phyloP scores from a whole-genome alignment of 2,113 vertebrate species.

The Coptodon bakossiorum region DNA sequence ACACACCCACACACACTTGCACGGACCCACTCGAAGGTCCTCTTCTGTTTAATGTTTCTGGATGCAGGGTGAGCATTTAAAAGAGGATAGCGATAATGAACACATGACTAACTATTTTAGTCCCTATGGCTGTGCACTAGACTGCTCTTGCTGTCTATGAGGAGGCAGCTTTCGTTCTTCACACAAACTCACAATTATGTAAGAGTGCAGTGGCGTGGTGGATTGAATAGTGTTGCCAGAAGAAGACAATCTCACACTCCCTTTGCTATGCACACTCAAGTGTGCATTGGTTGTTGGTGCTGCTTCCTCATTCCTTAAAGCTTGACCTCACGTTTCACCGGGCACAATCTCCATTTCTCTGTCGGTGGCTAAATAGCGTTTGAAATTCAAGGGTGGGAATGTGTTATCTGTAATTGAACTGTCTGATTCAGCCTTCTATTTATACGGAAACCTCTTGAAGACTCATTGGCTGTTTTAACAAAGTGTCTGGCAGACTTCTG shows the following conservation, averaged over 20 bases:
- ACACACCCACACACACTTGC: background rate
- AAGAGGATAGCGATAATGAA: constrained; percentile 36
- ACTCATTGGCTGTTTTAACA: constrained; percentile 19
- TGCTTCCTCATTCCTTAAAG: background rate
- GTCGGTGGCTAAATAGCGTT: background rate
- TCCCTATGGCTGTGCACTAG: constrained; percentile 20
- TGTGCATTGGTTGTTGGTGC: background rate
- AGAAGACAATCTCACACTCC: background rate
- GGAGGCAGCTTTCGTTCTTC: constrained; percentile 20
- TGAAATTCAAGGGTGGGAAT: constrained; percentile 11
- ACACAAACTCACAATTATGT: constrained; percentile 35
- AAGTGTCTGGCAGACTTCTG: background rate
- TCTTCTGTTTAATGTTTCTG: constrained; percentile 37
- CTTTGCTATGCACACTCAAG: background rate
- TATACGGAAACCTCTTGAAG: constrained; percentile 10
- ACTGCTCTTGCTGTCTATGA: constrained; percentile 21
- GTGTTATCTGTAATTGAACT: constrained; percentile 27
- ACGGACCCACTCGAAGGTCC: constrained; percentile 2
- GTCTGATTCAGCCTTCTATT: constrained; percentile 2
- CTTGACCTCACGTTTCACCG: background rate
- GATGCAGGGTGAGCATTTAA: constrained; percentile 9
- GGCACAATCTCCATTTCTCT: background rate
- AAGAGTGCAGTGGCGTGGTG: constrained; percentile 37
- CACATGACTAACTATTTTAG: constrained; percentile 49
- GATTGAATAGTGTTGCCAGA: constrained; percentile 23